Percentiles rank a stretch among this genome's conserved stretches.
phyloP scores from a whole-genome alignment of 2,113 vertebrate species.

The Triplophysa tibetana region DNA sequence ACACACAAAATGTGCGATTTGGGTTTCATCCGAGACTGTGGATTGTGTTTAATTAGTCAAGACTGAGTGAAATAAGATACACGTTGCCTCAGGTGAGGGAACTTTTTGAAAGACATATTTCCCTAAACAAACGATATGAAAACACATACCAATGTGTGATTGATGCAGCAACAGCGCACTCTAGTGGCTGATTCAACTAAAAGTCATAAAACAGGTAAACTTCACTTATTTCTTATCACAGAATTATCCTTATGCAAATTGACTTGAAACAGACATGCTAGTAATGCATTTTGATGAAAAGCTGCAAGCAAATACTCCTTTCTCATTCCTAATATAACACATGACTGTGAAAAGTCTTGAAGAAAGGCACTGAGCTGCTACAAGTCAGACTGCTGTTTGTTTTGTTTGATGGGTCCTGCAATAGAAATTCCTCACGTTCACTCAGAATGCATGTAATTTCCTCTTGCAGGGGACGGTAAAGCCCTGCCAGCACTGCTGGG shows the following conservation, averaged over 20 bases:
- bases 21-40: not conserved
- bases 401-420: conserved; percentile 42
- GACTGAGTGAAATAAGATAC: not conserved
- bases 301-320: not conserved
- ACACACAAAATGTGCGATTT: not conserved
- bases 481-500: not conserved
- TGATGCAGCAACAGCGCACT: conserved; percentile 46
- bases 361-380: not conserved
- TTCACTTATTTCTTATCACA: not conserved
- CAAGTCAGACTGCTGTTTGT: conserved; percentile 43
- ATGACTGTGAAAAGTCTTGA: conserved; percentile 14
- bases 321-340: conserved; percentile 23
- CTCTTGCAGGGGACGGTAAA: conserved; percentile 20
- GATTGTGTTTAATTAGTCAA: not conserved
- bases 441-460: conserved; percentile 62
- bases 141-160: not conserved
- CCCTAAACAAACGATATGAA: not conserved
- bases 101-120: not conserved
- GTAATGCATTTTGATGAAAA: not conserved
- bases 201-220: not conserved
- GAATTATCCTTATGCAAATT: not conserved
- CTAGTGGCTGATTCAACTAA: conserved; percentile 50
- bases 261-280: not conserved
- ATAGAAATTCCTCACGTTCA: conserved; percentile 65
- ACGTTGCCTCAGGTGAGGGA: not conserved